Evolutionary conservation across 2,113 vertebrate species (phyloP).

Genomic region (Morone saxatilis): DNA sequence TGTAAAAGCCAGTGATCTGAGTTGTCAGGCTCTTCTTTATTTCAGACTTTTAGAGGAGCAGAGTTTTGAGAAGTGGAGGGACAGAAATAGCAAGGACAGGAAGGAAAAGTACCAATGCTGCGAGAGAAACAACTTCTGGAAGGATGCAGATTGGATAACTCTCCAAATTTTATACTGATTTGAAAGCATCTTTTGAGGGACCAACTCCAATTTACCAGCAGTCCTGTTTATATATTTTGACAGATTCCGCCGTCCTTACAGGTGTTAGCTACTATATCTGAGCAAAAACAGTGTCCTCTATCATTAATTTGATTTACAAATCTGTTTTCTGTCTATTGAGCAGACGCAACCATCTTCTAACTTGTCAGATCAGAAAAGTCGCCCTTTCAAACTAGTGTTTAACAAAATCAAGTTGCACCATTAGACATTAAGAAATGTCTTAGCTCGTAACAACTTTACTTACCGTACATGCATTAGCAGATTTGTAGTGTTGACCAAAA

Average conservation of each 20-base stretch:
- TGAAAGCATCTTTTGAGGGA: neutral
- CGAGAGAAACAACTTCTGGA: neutral
- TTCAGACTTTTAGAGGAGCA: conserved; percentile 20
- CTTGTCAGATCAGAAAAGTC: neutral
- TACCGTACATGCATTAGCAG: no score
- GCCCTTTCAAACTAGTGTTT: no score
- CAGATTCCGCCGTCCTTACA: neutral
- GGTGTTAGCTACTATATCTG: neutral
- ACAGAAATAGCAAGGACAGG: conserved; percentile 17
- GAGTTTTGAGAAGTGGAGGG: conserved; percentile 14
- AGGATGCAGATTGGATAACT: neutral
- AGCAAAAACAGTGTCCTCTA: neutral
- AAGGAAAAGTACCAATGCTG: neutral
- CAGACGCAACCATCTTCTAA: neutral
- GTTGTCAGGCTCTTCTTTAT: conserved; percentile 46
- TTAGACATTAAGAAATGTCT: no score
- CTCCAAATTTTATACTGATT: neutral
- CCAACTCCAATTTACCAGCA: neutral
- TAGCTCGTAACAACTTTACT: no score
- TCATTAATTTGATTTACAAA: neutral
- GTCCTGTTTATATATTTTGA: neutral
- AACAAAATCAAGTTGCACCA: no score
- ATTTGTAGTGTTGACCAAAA: no score
- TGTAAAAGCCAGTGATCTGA: conserved; percentile 34
- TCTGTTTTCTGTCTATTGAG: neutral